Base-by-base conservation (phyloP, 2,888 invertebrate species). In the Bimastos eiseni region DNA sequence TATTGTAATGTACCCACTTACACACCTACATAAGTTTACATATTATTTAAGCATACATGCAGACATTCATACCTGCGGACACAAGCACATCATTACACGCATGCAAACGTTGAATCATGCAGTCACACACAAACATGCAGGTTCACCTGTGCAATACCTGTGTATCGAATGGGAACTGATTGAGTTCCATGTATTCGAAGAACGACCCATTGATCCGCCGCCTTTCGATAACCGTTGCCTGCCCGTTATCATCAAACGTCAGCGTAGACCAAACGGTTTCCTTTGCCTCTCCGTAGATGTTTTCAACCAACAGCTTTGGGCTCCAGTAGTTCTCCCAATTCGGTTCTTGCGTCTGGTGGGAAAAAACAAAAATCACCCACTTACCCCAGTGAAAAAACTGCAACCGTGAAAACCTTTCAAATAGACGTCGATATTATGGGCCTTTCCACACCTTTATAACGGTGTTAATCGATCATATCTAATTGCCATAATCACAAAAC, bases 151-250 rank as follows among this genome's bases (percentile, higher is more conserved):
- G n/a, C n/a, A n/a, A n/a, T 34, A 86, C 93, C 93, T 93, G 93
- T 19, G 93, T 93, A 91, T 94, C 93, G 86, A 94, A 93, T 33
- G 93, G 93, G 88, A 94, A 94, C 89, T 94, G 93, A 88, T 94
- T 93, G 0, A 94, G 92, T 90, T 94, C 94, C 70, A 94, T 91
- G 91, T 93, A 93, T 90, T 94, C 94, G 89, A 93, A 92, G 92
- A 94, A 94, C 17, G 92, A 92, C 13, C 93, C 94, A 86, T 93
- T 93, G 44, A 94, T 92, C 6, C 93, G 92, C 90, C 92, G 92
- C 91, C 89, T 70, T 83, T 93, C 93, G 70, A 91, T 92, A 17
- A 93, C 91, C 30, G 91, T 93, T 36, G 92, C 93, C 37, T 92
- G 89, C 5, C 91, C 92, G 30, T 90, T 89, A 5, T 38, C 89